Conservation (phyloP, 2,113 vertebrate species). For the Embiotoca jacksoni region DNA sequence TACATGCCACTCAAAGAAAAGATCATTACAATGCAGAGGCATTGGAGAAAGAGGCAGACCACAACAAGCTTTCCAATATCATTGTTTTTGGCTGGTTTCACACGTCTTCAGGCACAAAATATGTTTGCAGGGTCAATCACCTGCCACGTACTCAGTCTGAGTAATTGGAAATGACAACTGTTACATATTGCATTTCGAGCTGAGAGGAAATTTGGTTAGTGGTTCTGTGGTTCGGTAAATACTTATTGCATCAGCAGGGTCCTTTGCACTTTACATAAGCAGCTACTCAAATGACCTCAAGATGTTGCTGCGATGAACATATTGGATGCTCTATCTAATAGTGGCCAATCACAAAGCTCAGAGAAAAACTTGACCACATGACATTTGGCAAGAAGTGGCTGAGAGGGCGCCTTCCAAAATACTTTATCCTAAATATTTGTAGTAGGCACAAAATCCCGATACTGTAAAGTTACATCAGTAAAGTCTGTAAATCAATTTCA, state of each 20-base stretch:
- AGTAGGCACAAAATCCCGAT: neutral
- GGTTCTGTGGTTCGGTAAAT: constrained; percentile 68
- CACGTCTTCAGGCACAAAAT: constrained; percentile 69
- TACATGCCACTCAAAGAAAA: constrained; percentile 9
- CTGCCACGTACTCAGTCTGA: constrained; percentile 75
- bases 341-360: constrained; percentile 21
- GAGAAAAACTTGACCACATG: neutral
- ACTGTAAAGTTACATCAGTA: neutral
- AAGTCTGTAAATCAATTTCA: neutral
- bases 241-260: constrained; percentile 72
- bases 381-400: neutral
- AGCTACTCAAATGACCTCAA: constrained; percentile 67
- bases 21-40: constrained; percentile 47
- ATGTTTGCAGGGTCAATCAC: constrained; percentile 80
- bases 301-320: constrained; percentile 54
- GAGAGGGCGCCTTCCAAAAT: constrained; percentile 2
- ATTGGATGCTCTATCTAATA: constrained; percentile 32
- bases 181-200: constrained; percentile 75
- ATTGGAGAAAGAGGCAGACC: constrained; percentile 40
- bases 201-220: constrained; percentile 67
- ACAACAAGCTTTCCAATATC: constrained; percentile 65
- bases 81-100: constrained; percentile 73
- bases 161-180: constrained; percentile 81
- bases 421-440: constrained; percentile 4
- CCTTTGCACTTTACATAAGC: constrained; percentile 70